phyloP scores from a whole-genome alignment of 2,888 invertebrate genomes.

The Anoplius nigerrimus region DNA sequence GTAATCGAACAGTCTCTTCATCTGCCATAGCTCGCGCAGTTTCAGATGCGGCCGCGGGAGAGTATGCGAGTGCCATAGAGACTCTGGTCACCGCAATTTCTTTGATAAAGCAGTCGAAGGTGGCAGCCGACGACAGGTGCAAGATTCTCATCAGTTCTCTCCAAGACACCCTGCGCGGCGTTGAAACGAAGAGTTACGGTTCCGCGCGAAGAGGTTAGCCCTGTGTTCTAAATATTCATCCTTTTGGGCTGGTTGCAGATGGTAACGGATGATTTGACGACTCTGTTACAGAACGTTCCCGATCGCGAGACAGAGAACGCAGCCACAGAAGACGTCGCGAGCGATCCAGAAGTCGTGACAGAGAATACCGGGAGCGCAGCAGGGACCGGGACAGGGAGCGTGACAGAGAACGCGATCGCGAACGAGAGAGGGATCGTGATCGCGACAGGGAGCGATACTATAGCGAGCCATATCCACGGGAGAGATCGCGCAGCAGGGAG shows the following conservation, averaged over 20 bases:
- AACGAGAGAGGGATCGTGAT: slow-evolving; percentile 77
- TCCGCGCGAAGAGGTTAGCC: slow-evolving; percentile 80
- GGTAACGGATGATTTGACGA: background rate
- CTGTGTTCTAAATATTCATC: background rate
- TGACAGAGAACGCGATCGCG: slow-evolving; percentile 77
- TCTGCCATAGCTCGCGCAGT: slow-evolving; percentile 98
- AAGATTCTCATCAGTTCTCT: slow-evolving; percentile 97
- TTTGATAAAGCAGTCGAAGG: slow-evolving; percentile 97
- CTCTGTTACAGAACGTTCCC: slow-evolving; percentile 74
- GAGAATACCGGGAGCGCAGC: slow-evolving; percentile 79
- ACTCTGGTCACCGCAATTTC: slow-evolving; percentile 99
- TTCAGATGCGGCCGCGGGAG: slow-evolving; percentile 97
- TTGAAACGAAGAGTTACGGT: slow-evolving; percentile 98
- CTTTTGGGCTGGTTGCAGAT: background rate
- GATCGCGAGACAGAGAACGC: slow-evolving; percentile 76
- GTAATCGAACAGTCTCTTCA: slow-evolving; percentile 97
- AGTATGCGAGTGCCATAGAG: slow-evolving; percentile 98
- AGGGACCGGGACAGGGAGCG: slow-evolving; percentile 77
- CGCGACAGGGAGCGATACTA: slow-evolving; percentile 76
- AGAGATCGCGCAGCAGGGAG: slow-evolving; percentile 89
- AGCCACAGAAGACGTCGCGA: slow-evolving; percentile 82
- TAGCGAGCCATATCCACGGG: slow-evolving; percentile 77
- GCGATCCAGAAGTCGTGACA: slow-evolving; percentile 83
- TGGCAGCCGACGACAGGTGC: slow-evolving; percentile 97
- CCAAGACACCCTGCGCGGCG: slow-evolving; percentile 97